phyloP scores from a whole-genome alignment of 2,113 vertebrate species.

The Lagopus muta region DNA sequence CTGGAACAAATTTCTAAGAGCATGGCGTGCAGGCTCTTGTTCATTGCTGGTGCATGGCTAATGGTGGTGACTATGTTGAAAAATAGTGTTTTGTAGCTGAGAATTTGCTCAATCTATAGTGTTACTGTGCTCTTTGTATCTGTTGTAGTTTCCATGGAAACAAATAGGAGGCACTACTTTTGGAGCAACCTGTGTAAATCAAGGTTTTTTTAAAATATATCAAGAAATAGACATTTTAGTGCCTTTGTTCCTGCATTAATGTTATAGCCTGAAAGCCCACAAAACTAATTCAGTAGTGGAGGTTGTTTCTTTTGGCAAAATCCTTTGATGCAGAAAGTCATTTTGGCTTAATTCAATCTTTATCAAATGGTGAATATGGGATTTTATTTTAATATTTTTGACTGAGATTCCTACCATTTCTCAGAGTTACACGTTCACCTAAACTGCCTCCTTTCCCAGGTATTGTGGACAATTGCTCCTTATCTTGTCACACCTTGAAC shows the following conservation, averaged over 20 bases:
- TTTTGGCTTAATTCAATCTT: not conserved
- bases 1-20: too few species aligned
- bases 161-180: not conserved
- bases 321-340: not conserved
- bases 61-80: too few species aligned
- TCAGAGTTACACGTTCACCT: not conserved
- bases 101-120: too few species aligned
- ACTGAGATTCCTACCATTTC: not conserved
- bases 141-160: not conserved
- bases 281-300: not conserved
- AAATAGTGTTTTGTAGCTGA: too few species aligned
- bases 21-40: too few species aligned
- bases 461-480: not conserved
- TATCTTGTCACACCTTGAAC: not conserved
- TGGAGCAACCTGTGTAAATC: not conserved
- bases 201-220: not conserved
- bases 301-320: not conserved
- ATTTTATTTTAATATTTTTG: not conserved
- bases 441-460: not conserved
- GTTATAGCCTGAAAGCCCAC: not conserved
- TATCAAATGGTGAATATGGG: not conserved
- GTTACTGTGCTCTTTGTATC: not conserved
- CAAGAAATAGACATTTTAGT: not conserved
- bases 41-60: too few species aligned
- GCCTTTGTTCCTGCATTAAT: not conserved